Base-by-base conservation (phyloP, 2,888 invertebrate genomes). In the Escarpia spicata region DNA sequence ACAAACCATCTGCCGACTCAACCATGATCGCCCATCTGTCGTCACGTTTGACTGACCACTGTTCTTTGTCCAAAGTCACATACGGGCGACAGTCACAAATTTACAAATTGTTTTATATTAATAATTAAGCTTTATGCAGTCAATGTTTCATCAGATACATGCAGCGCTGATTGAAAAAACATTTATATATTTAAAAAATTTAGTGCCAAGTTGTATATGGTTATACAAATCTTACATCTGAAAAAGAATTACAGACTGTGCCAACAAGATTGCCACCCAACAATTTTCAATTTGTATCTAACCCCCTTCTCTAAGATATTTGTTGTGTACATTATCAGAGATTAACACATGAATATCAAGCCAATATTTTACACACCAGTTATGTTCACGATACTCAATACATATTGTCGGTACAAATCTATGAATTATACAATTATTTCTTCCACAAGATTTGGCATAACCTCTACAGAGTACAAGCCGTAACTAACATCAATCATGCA, bases 1-100 rank as follows among this genome's bases (percentile, higher is more conserved):
- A 75, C 4, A 75, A 26, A 75, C 75, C 75, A 75, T 75, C 75
- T 75, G 75, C 26, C n/a, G 26, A 19, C 75, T 75, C 19, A 75
- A 75, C 75, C 75, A 19, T 26, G 2, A 75, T 4, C 75, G 75
- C 75, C 75, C 75, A 75, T 75, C 75, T 75, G 75, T 75, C n/a
- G 75, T 75, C 75, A 75, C 75, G 26, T 26, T 26, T 75, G 26
- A 75, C 75, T 6, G n/a, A 26, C 75, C 26, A n/a, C 75, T 26
- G n/a, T n/a, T 75, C 75, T 75, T 75, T 75, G 75, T 75, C 75
- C 75, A 75, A 26, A 26, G 75, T 75, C 75, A 75, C 75, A 75
- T 75, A 75, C 75, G 19, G 75, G 75, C n/a, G 26, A 75, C 75
- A 75, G 19, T 26, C 75, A 75, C 75, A 75, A 19, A 26, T 75